phyloP scores from a whole-genome alignment of 2,113 vertebrate species.

The Zosterops borbonicus region DNA sequence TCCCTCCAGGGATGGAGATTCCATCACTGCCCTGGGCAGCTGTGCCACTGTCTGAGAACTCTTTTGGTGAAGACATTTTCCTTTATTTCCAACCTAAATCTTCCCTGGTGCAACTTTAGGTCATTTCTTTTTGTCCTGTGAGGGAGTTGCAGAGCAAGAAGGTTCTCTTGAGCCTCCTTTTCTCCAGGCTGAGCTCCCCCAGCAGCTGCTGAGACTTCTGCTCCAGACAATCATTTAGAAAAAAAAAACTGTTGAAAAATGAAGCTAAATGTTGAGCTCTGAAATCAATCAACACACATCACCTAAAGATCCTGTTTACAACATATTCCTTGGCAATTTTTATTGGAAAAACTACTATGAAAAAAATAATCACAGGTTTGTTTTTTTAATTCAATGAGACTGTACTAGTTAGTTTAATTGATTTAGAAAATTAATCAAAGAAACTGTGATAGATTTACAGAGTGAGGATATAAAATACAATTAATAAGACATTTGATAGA shows the following conservation, averaged over 20 bases:
- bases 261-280: neutral
- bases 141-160: neutral
- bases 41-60: neutral
- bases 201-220: neutral
- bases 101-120: neutral
- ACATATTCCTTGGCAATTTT: neutral
- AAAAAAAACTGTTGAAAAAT: neutral
- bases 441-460: conserved; percentile 17
- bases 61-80: neutral
- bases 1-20: neutral
- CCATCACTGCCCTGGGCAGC: neutral
- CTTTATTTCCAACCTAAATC: neutral
- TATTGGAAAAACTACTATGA: neutral
- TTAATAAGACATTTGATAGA: conserved; percentile 48
- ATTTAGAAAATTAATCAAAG: conserved; percentile 38
- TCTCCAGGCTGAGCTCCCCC: neutral
- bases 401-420: neutral
- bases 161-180: neutral
- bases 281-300: neutral
- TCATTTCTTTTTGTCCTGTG: neutral
- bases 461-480: conserved; percentile 13
- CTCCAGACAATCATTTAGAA: neutral
- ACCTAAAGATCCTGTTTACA: neutral
- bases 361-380: neutral
- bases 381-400: neutral